Evolutionary conservation across 2,113 vertebrate species (phyloP).

Genomic region (Paratilapia polleni): DNA sequence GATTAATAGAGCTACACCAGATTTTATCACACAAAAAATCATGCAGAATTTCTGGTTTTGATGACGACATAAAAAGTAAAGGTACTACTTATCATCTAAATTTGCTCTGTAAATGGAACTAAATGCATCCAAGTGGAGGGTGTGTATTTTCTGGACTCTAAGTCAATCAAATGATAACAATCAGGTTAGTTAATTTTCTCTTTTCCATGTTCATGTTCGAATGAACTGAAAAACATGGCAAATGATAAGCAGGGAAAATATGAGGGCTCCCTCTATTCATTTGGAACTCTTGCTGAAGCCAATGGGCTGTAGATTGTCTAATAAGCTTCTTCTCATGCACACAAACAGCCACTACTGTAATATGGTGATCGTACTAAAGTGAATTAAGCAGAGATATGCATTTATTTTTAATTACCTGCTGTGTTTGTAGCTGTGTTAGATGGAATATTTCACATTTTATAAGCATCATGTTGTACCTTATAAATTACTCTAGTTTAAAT

Average conservation of each 20-base stretch:
- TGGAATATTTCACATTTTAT: background rate
- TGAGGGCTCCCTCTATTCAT: slow-evolving; percentile 35
- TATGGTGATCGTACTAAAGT: background rate
- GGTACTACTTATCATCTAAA: background rate
- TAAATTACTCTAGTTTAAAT: background rate
- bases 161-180: slow-evolving; percentile 1
- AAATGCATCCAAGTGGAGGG: background rate
- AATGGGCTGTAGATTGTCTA: slow-evolving; percentile 44
- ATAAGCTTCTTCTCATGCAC: slow-evolving; percentile 44
- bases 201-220: slow-evolving; percentile 32
- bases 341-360: slow-evolving; percentile 45
- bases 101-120: background rate
- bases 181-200: background rate
- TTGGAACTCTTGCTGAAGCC: slow-evolving; percentile 32
- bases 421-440: background rate
- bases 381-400: background rate
- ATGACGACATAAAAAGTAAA: background rate
- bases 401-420: background rate
- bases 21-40: background rate
- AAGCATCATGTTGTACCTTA: background rate
- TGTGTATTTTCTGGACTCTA: background rate
- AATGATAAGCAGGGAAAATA: slow-evolving; percentile 26
- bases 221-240: slow-evolving; percentile 43
- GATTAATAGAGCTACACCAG: background rate
- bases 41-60: background rate